phyloP scores from a whole-genome alignment of 2,888 invertebrate genomes.

The Megalurothrips usitatus region DNA sequence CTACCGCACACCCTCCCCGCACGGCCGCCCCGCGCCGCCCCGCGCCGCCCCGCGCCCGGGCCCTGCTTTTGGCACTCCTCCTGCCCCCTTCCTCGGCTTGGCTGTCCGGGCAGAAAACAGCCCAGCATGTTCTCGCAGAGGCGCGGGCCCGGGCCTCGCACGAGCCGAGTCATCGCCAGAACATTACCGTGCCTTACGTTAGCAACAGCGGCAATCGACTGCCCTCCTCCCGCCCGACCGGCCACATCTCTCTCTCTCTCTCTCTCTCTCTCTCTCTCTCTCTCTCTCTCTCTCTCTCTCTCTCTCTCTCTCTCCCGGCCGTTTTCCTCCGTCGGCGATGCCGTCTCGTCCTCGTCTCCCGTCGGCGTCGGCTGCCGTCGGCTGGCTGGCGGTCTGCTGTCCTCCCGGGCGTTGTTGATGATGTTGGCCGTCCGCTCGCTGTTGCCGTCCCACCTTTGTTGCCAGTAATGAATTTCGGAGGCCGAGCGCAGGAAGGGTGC shows the following conservation, averaged over 20 bases:
- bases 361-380: neutral
- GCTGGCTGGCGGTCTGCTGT: neutral
- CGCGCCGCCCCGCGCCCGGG: neutral
- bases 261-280: constrained; percentile 1
- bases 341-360: no score
- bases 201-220: neutral
- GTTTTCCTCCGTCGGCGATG: neutral
- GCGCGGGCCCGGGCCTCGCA: neutral
- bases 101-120: neutral
- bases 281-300: constrained; percentile 1
- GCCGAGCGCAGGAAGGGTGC: neutral
- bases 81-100: neutral
- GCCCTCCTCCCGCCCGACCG: neutral
- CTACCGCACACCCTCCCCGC: neutral
- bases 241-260: neutral
- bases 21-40: neutral
- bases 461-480: neutral
- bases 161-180: constrained; percentile 11
- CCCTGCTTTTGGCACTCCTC: neutral
- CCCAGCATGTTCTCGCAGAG: neutral
- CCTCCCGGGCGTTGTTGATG: neutral
- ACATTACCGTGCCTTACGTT: neutral
- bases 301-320: neutral
- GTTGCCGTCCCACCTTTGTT: neutral
- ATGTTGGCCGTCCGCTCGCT: neutral